Evolutionary conservation across 2,113 vertebrate species (phyloP), one percentile per base, ranked within the genome.

Genomic region (Manacus vitellinus): DNA sequence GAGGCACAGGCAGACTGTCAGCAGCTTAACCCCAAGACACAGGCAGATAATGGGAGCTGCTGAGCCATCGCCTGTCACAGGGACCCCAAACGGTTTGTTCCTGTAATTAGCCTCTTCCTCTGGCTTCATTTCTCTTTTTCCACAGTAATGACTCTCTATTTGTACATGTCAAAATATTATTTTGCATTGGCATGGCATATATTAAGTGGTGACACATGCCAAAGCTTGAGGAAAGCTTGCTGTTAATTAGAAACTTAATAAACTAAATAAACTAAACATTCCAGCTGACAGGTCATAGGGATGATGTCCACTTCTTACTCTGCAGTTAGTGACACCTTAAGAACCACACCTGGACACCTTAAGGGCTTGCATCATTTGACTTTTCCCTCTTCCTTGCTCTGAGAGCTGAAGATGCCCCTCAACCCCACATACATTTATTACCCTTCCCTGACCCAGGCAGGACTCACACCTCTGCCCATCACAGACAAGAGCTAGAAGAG

Each of bases 241-340:
- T 90, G 85, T 44, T 96, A 94, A 96, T 96, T 88, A 93, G 35
- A 81, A 93, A 59, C 43, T 63, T 61, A 90, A 95, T 72, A 46
- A 88, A 61, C 55, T 49, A 25, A 47, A 71, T 33, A 52, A 30
- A 62, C 61, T 54, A 54, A 3, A 21, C 70, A 84, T 8, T 41
- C 59, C 70, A 54, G 41, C 70, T 62, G 78, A 55, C 54, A 55
- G 81, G 55, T 8, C 77, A 65, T 6, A 68, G 76, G 55, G 52
- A 22, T 37, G 58, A 47, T 49, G 61, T 56, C 65, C 91, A 65
- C 46, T 41, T 59, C 67, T 51, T 5, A 23, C 71, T 46, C 47
- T 58, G 88, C 55, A 77, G 59, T 2, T 58, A 39, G 37, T 24
- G 15, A 67, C 67, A 71, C 52, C 15, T 11, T 30, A 44, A 94